Evolutionary conservation across 1,140 invertebrate species (phyloP).

Genomic region (Lepidurus apus): DNA sequence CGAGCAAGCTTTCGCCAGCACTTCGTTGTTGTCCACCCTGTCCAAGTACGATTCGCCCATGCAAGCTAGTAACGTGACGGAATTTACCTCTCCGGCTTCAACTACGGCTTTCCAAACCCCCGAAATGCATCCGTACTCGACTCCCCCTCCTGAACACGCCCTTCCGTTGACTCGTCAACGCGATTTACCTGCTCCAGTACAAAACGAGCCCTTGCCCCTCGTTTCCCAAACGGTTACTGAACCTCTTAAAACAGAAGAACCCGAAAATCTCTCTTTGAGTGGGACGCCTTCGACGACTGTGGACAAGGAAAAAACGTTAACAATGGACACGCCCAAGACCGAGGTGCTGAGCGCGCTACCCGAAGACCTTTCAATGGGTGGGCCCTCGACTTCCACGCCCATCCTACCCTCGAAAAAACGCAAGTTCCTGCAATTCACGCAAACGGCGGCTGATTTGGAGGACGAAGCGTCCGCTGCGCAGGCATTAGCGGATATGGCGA

Average conservation of each 20-base stretch:
- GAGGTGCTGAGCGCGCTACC: neutral
- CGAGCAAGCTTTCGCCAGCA: neutral
- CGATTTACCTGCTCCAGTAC: neutral
- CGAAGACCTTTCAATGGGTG: neutral
- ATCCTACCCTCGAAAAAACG: neutral
- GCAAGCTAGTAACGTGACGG: neutral
- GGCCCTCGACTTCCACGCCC: neutral
- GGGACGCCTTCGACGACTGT: neutral
- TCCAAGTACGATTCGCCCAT: neutral
- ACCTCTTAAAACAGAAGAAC: neutral
- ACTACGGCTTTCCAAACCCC: neutral
- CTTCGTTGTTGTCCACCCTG: neutral
- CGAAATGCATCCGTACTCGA: conserved; percentile 3
- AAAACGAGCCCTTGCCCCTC: neutral
- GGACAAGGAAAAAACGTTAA: neutral
- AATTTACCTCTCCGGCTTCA: neutral
- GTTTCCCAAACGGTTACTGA: neutral
- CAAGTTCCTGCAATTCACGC: neutral
- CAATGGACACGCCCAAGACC: neutral
- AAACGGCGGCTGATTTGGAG: neutral
- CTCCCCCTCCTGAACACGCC: neutral
- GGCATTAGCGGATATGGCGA: neutral
- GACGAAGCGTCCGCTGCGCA: neutral
- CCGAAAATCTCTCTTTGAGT: neutral
- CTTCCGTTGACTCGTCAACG: neutral